phyloP scores from a whole-genome alignment of 1,140 invertebrate genomes.

The Hyles euphorbiae region DNA sequence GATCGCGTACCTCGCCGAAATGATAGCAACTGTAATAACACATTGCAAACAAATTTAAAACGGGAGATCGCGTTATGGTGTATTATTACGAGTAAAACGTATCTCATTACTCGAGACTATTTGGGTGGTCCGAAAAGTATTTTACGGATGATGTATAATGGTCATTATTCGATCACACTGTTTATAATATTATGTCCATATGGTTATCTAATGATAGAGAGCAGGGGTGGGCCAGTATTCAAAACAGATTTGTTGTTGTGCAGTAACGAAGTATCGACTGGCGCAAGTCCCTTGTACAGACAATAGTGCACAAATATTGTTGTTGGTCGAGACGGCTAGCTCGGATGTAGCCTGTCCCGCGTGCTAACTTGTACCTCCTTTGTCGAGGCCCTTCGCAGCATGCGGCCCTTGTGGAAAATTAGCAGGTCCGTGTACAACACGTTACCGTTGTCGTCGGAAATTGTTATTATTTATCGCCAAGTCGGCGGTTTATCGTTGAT shows the following conservation, averaged over 20 bases:
- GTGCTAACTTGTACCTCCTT: conserved; percentile 11
- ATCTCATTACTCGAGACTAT: background rate
- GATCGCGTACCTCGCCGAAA: no score
- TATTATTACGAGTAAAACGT: conserved; percentile 15
- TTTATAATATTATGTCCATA: conserved; percentile 6
- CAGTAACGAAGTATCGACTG: no score
- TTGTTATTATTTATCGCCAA: conserved; percentile 46
- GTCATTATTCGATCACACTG: conserved; percentile 8
- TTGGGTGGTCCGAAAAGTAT: conserved; percentile 9
- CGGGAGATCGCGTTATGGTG: conserved; percentile 50
- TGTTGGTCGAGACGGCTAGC: conserved; percentile 22
- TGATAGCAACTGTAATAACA: no score
- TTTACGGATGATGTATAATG: conserved; percentile 2
- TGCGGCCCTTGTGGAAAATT: conserved; percentile 39
- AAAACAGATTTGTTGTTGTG: no score
- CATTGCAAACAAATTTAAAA: no score
- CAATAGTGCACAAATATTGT: conserved; percentile 15
- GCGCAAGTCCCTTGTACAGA: background rate
- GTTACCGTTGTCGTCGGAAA: conserved; percentile 44
- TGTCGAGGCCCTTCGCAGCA: conserved; percentile 35
- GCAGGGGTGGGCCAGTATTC: background rate
- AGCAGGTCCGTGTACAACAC: conserved; percentile 52
- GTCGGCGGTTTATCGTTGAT: conserved; percentile 35
- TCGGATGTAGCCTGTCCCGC: conserved; percentile 37
- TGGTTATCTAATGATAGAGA: conserved; percentile 7